Percentiles rank a stretch among this genome's conserved stretches.
Evolutionary conservation across 2,888 invertebrate genomes (phyloP).

Genomic region (Kuschelorhynchus macadamiae): DNA sequence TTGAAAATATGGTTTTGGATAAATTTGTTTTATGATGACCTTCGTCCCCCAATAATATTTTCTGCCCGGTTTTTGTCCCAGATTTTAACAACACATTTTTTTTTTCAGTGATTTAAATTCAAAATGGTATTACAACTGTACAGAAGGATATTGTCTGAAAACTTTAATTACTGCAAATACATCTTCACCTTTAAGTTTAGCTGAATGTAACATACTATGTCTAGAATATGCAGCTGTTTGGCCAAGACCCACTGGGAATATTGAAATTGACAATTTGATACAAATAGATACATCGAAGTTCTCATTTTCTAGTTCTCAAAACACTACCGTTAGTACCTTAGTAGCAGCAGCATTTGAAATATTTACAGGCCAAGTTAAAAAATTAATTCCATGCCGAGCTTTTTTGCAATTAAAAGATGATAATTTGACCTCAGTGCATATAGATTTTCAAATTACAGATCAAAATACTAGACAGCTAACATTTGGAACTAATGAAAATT

Average conservation of each 20-base stretch:
- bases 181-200: slow-evolving; percentile 18
- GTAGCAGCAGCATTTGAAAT: slow-evolving; percentile 27
- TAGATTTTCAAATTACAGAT: slow-evolving; percentile 29
- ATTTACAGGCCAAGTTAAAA: slow-evolving; percentile 20
- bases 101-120: slow-evolving; percentile 20
- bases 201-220: slow-evolving; percentile 41
- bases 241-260: slow-evolving; percentile 42
- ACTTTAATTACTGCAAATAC: slow-evolving; percentile 16
- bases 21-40: too few species aligned
- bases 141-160: slow-evolving; percentile 34
- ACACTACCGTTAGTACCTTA: slow-evolving; percentile 13
- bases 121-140: slow-evolving; percentile 35
- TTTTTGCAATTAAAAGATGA: slow-evolving; percentile 1
- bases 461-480: slow-evolving; percentile 6
- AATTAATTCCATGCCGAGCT: slow-evolving; percentile 12
- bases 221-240: slow-evolving; percentile 37
- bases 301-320: neutral
- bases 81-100: too few species aligned
- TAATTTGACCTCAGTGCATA: neutral
- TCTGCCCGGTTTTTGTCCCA: too few species aligned
- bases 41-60: too few species aligned
- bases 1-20: too few species aligned
- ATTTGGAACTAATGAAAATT: slow-evolving; percentile 32
- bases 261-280: slow-evolving; percentile 28
- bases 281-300: slow-evolving; percentile 26